Evolutionary conservation across 2,797 vertebrate genomes (phyloP).

Genomic region (Argyrosomus regius): DNA sequence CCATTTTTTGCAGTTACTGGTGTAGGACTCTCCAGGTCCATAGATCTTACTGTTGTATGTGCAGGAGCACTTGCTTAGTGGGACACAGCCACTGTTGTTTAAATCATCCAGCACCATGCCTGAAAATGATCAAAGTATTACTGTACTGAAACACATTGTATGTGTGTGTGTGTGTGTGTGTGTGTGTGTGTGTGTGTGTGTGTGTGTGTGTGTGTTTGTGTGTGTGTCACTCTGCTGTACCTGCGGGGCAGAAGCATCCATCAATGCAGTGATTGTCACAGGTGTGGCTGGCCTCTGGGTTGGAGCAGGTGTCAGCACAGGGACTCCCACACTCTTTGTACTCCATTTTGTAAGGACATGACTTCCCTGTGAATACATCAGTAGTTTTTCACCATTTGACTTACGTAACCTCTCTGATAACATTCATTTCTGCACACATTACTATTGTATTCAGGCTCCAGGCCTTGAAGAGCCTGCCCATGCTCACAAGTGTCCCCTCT

Average conservation of each 20-base stretch:
- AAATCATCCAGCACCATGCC: constrained; percentile 81
- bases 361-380: constrained; percentile 74
- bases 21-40: constrained; percentile 69
- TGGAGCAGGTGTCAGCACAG: constrained; percentile 86
- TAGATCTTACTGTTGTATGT: constrained; percentile 73
- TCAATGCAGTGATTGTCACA: constrained; percentile 87
- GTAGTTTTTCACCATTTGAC: not conserved
- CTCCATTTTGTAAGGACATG: constrained; percentile 84
- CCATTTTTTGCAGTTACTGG: constrained; percentile 78
- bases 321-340: constrained; percentile 86
- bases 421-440: not conserved
- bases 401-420: not conserved
- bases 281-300: constrained; percentile 79
- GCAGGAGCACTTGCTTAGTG: constrained; percentile 73
- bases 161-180: not conserved
- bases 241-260: constrained; percentile 90
- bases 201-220: not conserved
- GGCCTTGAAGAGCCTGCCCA: not conserved
- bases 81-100: constrained; percentile 71
- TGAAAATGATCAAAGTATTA: constrained; percentile 36
- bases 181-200: not conserved
- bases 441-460: too few species aligned
- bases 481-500: not conserved
- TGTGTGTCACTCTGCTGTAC: constrained; percentile 60
- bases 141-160: not conserved